phyloP scores from a whole-genome alignment of 2,888 invertebrate species.

The Tachina fera region DNA sequence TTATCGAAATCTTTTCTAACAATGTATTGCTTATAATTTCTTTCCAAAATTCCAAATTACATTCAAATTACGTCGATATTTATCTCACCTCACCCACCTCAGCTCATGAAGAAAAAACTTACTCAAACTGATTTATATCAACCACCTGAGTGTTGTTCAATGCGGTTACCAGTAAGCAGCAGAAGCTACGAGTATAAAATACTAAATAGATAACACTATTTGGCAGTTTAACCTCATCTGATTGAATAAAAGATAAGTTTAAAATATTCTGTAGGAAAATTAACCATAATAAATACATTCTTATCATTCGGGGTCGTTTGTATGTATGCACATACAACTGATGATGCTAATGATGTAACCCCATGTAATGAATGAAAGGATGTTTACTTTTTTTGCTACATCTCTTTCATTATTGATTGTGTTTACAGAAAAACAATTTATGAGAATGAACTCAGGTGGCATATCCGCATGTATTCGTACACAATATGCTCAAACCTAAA shows the following conservation, averaged over 20 bases:
- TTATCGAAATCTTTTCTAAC: too few species aligned
- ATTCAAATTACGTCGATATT: too few species aligned
- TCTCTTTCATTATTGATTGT: slow-evolving; percentile 66
- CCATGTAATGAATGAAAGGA: slow-evolving; percentile 38
- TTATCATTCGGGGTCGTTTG: background rate
- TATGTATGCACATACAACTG: background rate
- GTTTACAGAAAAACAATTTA: slow-evolving; percentile 69
- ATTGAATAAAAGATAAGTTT: background rate
- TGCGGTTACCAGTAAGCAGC: too few species aligned
- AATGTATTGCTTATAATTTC: too few species aligned
- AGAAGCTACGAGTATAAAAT: background rate
- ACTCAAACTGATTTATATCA: too few species aligned
- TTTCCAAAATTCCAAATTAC: too few species aligned
- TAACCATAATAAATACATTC: background rate
- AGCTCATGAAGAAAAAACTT: too few species aligned
- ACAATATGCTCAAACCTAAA: background rate
- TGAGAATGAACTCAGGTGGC: slow-evolving; percentile 67
- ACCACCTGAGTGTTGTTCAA: too few species aligned
- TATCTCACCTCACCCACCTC: too few species aligned
- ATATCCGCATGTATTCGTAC: slow-evolving; percentile 22
- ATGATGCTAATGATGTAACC: slow-evolving; percentile 53
- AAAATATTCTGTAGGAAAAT: background rate
- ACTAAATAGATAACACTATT: background rate
- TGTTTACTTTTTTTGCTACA: slow-evolving; percentile 29
- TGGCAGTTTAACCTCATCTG: background rate